Conservation (phyloP, 2,113 vertebrate genomes). For the Sciurus niger region DNA sequence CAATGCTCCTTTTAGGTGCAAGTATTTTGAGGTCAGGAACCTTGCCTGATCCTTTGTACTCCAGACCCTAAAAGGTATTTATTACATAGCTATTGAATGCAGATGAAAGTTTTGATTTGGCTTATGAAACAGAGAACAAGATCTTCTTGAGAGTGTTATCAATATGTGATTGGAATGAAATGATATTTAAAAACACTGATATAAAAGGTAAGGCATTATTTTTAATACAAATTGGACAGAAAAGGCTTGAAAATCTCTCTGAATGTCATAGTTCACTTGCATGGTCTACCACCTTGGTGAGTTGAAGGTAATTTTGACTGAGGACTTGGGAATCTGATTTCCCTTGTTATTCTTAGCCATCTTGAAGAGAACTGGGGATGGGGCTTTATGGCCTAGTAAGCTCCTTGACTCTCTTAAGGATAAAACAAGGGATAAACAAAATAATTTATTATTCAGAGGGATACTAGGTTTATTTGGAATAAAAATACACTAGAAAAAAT, state of each 20-base stretch:
- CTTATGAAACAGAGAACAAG: constrained; percentile 18
- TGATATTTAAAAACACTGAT: background rate
- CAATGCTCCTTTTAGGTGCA: background rate
- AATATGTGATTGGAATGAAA: constrained; percentile 45
- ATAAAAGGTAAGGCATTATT: background rate
- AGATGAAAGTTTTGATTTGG: constrained; percentile 33
- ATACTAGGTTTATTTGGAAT: constrained; percentile 50
- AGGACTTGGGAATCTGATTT: background rate
- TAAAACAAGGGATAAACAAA: constrained; percentile 2
- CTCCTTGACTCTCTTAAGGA: background rate
- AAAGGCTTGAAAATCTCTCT: constrained; percentile 11
- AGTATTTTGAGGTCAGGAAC: background rate
- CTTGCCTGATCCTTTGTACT: background rate
- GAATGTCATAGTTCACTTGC: constrained; percentile 51
- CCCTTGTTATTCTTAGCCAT: constrained; percentile 44
- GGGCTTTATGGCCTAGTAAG: background rate
- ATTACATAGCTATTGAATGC: background rate
- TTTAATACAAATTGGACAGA: constrained; percentile 54
- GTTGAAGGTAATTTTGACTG: background rate
- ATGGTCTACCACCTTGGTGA: constrained; percentile 40
- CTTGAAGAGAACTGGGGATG: background rate
- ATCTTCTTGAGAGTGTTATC: constrained; percentile 10
- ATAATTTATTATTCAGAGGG: constrained; percentile 24
- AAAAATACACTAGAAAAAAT: constrained; percentile 59
- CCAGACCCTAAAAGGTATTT: background rate